Conservation (phyloP, 1,140 invertebrate genomes). For the Helicoverpa zea region DNA sequence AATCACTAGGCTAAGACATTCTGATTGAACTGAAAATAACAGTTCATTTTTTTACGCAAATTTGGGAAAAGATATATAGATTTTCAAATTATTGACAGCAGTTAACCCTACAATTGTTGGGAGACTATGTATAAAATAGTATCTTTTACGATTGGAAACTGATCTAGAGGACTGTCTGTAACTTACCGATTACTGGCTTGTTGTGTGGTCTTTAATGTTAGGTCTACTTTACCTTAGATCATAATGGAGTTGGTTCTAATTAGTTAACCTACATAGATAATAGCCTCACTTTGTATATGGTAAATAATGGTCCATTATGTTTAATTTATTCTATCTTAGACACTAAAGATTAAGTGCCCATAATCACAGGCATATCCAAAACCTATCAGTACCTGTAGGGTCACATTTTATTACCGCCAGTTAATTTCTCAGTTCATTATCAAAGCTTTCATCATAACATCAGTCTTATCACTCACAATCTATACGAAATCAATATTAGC, state of each 20-base stretch:
- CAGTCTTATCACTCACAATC: slow-evolving; percentile 19
- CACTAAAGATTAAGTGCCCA: not conserved
- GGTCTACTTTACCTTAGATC: too few relatives aligned
- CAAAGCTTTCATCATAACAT: not conserved
- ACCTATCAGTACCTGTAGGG: not conserved
- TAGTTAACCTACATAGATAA: not conserved
- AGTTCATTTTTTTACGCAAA: too few relatives aligned
- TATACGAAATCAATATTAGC: slow-evolving; percentile 13
- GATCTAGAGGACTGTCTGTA: too few relatives aligned
- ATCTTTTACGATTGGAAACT: too few relatives aligned
- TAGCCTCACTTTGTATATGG: not conserved
- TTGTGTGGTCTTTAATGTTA: too few relatives aligned
- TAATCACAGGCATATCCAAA: not conserved
- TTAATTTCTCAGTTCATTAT: slow-evolving; percentile 6
- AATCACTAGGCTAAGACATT: too few relatives aligned
- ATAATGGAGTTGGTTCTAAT: not conserved
- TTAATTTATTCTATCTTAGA: not conserved
- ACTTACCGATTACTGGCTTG: too few relatives aligned
- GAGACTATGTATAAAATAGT: too few relatives aligned
- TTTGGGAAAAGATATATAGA: too few relatives aligned
- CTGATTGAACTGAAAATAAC: too few relatives aligned
- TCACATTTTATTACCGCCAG: not conserved
- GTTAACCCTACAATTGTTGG: too few relatives aligned
- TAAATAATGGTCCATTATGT: not conserved
- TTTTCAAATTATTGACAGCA: too few relatives aligned